Evolutionary conservation across 2,113 vertebrate species (phyloP).

Genomic region (Amblyopsis rosae): DNA sequence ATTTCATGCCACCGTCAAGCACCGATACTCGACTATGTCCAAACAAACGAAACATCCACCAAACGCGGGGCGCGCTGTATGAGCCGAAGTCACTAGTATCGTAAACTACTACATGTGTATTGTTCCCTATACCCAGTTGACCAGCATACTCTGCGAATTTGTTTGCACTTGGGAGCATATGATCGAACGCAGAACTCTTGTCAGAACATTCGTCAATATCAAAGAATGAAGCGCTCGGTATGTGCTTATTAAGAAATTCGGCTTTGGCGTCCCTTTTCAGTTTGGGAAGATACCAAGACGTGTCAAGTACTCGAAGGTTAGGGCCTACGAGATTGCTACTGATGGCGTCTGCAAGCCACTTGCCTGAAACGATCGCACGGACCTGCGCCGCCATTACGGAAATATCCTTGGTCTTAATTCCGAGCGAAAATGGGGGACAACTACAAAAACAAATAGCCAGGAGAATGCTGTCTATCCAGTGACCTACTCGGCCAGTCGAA

Average conservation of each 20-base stretch:
- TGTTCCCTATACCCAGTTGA: slow-evolving; percentile 81
- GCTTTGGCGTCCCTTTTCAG: slow-evolving; percentile 76
- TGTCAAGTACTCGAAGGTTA: slow-evolving; percentile 83
- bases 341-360: slow-evolving; percentile 87
- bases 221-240: slow-evolving; percentile 86
- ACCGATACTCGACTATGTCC: slow-evolving; percentile 87
- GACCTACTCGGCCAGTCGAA: too few species aligned
- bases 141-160: slow-evolving; percentile 83
- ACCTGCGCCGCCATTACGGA: slow-evolving; percentile 79
- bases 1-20: slow-evolving; percentile 87
- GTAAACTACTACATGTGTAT: slow-evolving; percentile 91
- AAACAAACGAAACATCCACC: slow-evolving; percentile 97
- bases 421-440: background rate
- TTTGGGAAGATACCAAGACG: slow-evolving; percentile 90
- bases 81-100: slow-evolving; percentile 88
- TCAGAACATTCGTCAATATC: slow-evolving; percentile 90
- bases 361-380: slow-evolving; percentile 82
- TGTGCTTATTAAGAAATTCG: slow-evolving; percentile 85
- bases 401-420: background rate
- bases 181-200: slow-evolving; percentile 81
- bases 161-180: slow-evolving; percentile 83
- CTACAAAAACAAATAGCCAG: background rate
- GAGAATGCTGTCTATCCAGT: too few species aligned
- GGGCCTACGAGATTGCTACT: slow-evolving; percentile 72
- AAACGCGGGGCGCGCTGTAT: slow-evolving; percentile 83